phyloP scores from a whole-genome alignment of 2,797 vertebrate species.

The Microhierax caerulescens region DNA sequence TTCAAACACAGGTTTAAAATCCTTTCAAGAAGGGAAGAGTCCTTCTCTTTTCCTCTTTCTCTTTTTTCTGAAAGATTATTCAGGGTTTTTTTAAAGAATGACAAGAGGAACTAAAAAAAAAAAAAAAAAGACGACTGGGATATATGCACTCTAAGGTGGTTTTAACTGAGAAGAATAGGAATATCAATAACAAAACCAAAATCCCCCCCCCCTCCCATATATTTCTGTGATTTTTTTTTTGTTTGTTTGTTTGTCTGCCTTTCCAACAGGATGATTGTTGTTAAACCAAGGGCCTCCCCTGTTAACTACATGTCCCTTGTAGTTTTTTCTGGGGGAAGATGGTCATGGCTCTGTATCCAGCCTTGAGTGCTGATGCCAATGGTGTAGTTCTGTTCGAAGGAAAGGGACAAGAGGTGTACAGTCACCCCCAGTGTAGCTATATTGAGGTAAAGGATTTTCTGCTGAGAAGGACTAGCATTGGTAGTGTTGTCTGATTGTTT shows the following conservation, averaged over 20 bases:
- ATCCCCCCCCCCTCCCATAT: neutral
- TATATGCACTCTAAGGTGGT: neutral
- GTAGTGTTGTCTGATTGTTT: neutral
- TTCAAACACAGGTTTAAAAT: slow-evolving; percentile 11
- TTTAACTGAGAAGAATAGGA: neutral
- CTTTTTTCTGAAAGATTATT: neutral
- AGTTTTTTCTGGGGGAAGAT: accelerated
- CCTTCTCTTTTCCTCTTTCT: neutral
- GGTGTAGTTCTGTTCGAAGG: neutral
- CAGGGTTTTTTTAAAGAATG: neutral
- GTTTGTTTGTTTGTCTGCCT: neutral
- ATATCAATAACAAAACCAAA: neutral
- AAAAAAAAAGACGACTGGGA: too few species aligned
- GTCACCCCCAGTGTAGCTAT: too few species aligned
- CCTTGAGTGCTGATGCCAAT: neutral
- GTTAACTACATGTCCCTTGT: too few species aligned
- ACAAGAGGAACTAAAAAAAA: neutral
- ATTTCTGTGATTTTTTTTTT: neutral
- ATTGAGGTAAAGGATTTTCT: neutral
- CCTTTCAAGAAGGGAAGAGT: neutral
- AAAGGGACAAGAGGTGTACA: neutral
- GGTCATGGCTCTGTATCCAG: neutral
- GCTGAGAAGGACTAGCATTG: neutral
- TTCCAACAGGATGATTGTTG: neutral
- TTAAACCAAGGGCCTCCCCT: neutral